These are phyloP conservation scores for Gouania willdenowi DNA, from an alignment of 2,797 vertebrate genomes.

Conservation along the genomic window DNA sequence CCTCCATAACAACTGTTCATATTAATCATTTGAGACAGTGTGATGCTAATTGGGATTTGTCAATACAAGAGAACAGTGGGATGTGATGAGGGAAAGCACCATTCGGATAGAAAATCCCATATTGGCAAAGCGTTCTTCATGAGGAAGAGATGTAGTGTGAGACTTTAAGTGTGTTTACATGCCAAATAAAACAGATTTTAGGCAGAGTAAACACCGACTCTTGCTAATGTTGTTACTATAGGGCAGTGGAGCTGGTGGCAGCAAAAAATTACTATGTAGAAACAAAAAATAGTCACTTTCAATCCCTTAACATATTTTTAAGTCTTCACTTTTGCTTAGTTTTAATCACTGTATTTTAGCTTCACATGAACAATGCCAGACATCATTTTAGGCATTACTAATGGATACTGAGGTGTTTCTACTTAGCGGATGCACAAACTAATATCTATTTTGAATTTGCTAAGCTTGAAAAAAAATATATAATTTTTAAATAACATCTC, in stretches of 20 bases:
- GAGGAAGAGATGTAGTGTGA: slow-evolving; percentile 2
- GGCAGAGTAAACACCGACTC: background rate
- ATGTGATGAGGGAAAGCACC: slow-evolving; percentile 8
- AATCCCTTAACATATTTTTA: too few species aligned
- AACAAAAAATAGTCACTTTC: too few species aligned
- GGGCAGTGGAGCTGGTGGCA: background rate
- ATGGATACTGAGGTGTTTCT: too few species aligned
- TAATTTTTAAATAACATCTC: too few species aligned
- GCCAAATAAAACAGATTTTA: background rate
- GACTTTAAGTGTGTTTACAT: background rate
- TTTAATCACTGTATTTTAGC: too few species aligned
- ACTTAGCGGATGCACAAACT: too few species aligned
- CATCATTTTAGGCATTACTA: too few species aligned
- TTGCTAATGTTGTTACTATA: background rate
- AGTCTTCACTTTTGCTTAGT: too few species aligned
- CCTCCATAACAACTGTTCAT: slow-evolving; percentile 65
- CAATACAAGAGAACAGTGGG: slow-evolving; percentile 51
- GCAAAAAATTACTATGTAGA: background rate
- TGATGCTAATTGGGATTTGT: slow-evolving; percentile 73
- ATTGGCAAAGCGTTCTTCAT: background rate
- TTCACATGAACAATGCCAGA: too few species aligned
- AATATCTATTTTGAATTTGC: too few species aligned
- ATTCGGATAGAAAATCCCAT: slow-evolving; percentile 15
- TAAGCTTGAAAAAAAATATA: too few species aligned
- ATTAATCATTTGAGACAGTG: slow-evolving; percentile 70